These are phyloP conservation scores for Pterocles orientalis DNA, from an alignment of 2,113 vertebrate species.

Conservation along the genomic window DNA sequence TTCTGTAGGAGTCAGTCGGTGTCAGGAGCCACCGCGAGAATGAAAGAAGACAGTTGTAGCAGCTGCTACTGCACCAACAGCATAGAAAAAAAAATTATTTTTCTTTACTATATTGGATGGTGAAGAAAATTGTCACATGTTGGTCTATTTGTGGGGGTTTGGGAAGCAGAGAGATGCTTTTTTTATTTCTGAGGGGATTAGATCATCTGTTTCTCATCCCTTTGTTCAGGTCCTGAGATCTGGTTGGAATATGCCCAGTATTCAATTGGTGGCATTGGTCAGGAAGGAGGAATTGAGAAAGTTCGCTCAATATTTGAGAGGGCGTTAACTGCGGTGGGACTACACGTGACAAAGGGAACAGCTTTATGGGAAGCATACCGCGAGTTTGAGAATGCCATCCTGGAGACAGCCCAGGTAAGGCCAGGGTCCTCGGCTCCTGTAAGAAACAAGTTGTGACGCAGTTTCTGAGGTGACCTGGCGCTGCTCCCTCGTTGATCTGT, in stretches of 20 bases:
- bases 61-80: neutral
- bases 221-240: constrained; percentile 88
- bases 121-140: accelerated
- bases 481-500: neutral
- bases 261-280: constrained; percentile 93
- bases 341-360: constrained; percentile 92
- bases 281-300: constrained; percentile 88
- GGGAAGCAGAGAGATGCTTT: neutral
- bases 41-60: neutral
- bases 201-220: neutral
- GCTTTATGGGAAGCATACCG: constrained; percentile 93
- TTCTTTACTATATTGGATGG: accelerated
- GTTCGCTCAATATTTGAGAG: constrained; percentile 91
- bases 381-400: constrained; percentile 93
- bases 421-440: accelerated
- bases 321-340: constrained; percentile 88
- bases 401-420: constrained; percentile 91
- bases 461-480: neutral
- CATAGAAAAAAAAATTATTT: neutral
- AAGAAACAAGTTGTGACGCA: neutral
- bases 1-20: neutral
- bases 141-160: accelerated
- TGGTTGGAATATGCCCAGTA: constrained; percentile 98
- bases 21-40: neutral
- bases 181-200: neutral